phyloP scores from a whole-genome alignment of 2,888 invertebrate species.

The Mesochorus sp. region DNA sequence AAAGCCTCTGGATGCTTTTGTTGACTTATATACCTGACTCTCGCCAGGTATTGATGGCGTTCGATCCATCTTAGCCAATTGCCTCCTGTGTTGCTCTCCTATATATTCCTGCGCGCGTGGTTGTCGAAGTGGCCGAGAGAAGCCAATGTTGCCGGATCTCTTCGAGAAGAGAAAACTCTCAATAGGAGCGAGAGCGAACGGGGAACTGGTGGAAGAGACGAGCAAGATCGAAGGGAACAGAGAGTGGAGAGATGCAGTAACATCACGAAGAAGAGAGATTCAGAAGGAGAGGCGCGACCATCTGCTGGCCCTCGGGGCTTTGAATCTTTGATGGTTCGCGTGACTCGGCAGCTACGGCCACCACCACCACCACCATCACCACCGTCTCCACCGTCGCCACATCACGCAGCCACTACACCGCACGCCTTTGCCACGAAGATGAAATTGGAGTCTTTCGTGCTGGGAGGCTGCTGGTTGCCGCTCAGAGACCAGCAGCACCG shows the following conservation, averaged over 20 bases:
- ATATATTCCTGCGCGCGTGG: too few relatives aligned
- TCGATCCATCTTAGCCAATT: constrained; percentile 13
- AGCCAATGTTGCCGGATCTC: constrained; percentile 56
- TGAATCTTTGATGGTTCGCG: constrained; percentile 81
- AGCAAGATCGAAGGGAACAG: constrained; percentile 60
- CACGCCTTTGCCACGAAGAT: constrained; percentile 63
- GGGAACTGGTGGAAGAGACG: constrained; percentile 49
- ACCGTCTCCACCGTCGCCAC: constrained; percentile 49
- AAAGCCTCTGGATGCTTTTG: background rate
- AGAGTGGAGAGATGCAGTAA: constrained; percentile 59
- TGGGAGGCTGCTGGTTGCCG: constrained; percentile 53
- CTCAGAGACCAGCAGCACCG: constrained; percentile 32
- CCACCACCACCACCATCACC: constrained; percentile 38
- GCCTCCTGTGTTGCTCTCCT: background rate
- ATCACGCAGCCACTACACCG: constrained; percentile 43
- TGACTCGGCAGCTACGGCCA: constrained; percentile 77
- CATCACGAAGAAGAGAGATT: constrained; percentile 45
- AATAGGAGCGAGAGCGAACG: background rate
- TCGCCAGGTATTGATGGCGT: background rate
- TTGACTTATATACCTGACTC: background rate
- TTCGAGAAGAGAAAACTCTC: constrained; percentile 27
- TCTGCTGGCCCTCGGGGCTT: constrained; percentile 80
- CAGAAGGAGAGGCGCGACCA: constrained; percentile 72
- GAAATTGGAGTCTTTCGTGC: constrained; percentile 71
- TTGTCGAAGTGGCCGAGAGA: constrained; percentile 21